Percentiles rank a stretch among this genome's conserved stretches.
Evolutionary conservation across 2,797 vertebrate genomes (phyloP).

Genomic region (Oreochromis grahami): DNA sequence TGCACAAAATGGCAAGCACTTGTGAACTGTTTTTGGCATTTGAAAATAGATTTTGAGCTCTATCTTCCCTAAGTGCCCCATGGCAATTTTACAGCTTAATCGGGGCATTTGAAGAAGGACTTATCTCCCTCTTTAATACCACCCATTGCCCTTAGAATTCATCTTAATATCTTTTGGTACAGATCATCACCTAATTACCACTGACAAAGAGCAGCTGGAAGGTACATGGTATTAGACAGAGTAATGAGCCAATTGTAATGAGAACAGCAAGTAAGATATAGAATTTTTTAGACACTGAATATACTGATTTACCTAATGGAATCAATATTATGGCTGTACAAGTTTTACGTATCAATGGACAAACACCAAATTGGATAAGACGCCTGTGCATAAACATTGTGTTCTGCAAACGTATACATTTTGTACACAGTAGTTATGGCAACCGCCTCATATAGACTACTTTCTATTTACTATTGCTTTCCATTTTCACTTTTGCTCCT

Average conservation of each 20-base stretch:
- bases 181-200: constrained; percentile 71
- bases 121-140: constrained; percentile 35
- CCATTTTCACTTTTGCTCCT: background rate
- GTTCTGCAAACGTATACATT: background rate
- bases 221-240: constrained; percentile 67
- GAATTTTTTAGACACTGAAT: constrained; percentile 48
- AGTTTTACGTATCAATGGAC: background rate
- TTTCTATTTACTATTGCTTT: background rate
- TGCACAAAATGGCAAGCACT: constrained; percentile 23
- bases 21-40: constrained; percentile 45
- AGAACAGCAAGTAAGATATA: constrained; percentile 45
- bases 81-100: constrained; percentile 38
- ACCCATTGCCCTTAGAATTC: constrained; percentile 55
- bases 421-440: background rate
- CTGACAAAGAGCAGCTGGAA: constrained; percentile 67
- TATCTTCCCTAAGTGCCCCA: constrained; percentile 24
- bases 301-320: constrained; percentile 50
- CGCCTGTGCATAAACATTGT: background rate
- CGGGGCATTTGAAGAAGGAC: constrained; percentile 25
- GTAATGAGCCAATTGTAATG: constrained; percentile 72
- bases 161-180: constrained; percentile 65
- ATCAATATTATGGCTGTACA: constrained; percentile 12
- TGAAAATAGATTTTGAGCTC: constrained; percentile 45
- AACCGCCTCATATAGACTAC: background rate
- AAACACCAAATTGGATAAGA: background rate